Evolutionary conservation across 2,888 invertebrate species (phyloP).

Genomic region (Chymomyza caudatula): DNA sequence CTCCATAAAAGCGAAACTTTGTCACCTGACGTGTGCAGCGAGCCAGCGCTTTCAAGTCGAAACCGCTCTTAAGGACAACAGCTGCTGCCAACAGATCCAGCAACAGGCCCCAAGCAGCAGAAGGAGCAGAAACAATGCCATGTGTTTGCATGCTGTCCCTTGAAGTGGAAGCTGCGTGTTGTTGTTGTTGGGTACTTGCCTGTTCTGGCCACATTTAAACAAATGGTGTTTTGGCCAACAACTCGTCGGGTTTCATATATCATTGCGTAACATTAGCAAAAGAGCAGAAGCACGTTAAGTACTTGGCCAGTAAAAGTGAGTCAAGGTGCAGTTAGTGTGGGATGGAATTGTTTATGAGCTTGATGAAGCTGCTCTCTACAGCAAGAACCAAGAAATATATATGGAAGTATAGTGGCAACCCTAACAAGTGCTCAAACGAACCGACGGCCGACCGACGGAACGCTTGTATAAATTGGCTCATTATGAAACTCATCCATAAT

Average conservation of each 20-base stretch:
- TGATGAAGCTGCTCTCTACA: neutral
- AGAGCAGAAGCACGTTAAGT: slow-evolving; percentile 26
- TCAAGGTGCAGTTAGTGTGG: slow-evolving; percentile 10
- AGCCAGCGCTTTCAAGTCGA: slow-evolving; percentile 12
- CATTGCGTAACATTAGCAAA: slow-evolving; percentile 46
- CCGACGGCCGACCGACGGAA: slow-evolving; percentile 18
- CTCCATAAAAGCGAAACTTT: slow-evolving; percentile 32
- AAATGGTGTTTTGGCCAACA: slow-evolving; percentile 62
- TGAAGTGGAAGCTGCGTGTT: slow-evolving; percentile 69
- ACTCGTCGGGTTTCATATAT: slow-evolving; percentile 66
- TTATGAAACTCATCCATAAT: slow-evolving; percentile 73
- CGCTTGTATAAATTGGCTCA: slow-evolving; percentile 73
- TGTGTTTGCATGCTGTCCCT: slow-evolving; percentile 49
- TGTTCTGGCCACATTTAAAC: slow-evolving; percentile 50
- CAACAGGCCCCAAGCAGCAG: slow-evolving; percentile 40
- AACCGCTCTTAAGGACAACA: slow-evolving; percentile 9
- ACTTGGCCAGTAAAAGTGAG: slow-evolving; percentile 12
- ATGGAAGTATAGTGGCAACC: neutral
- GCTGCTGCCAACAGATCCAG: slow-evolving; percentile 39
- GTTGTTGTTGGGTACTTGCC: neutral
- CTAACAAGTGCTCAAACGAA: slow-evolving; percentile 4
- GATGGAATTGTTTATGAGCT: slow-evolving; percentile 55
- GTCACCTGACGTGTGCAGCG: slow-evolving; percentile 68
- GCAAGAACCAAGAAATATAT: neutral
- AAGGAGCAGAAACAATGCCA: slow-evolving; percentile 2